Conservation (phyloP, 1,140 invertebrate species). For the Macrobrachium rosenbergii region DNA sequence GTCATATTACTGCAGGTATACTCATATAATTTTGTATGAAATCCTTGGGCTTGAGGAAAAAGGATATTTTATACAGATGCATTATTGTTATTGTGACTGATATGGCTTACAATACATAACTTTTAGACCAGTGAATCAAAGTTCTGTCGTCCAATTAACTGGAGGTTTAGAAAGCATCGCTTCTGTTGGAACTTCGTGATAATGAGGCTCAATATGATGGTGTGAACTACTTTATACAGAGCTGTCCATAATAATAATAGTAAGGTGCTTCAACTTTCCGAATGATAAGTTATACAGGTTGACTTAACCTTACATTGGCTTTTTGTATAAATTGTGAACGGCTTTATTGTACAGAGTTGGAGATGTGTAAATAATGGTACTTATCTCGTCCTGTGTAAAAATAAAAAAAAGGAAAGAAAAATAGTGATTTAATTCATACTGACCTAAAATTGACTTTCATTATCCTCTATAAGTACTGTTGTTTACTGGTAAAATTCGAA, state of each 20-base stretch:
- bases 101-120: too few species aligned
- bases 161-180: conserved; percentile 34
- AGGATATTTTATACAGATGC: too few species aligned
- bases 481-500: not conserved
- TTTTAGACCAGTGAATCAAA: too few species aligned
- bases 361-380: conserved; percentile 59
- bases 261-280: conserved; percentile 56
- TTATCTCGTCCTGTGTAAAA: conserved; percentile 57
- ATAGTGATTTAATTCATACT: conserved; percentile 57
- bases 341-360: conserved; percentile 61
- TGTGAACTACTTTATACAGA: conserved; percentile 33
- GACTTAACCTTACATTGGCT: conserved; percentile 50
- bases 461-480: not conserved
- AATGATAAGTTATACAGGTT: conserved; percentile 29
- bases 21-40: too few species aligned
- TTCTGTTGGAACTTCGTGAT: conserved; percentile 38
- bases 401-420: conserved; percentile 39
- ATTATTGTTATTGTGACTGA: too few species aligned
- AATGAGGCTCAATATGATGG: conserved; percentile 22
- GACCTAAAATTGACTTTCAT: not conserved
- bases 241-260: conserved; percentile 42
- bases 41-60: too few species aligned
- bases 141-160: too few species aligned
- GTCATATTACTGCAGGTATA: too few species aligned
- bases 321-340: conserved; percentile 62